Evolutionary conservation across 2,113 vertebrate species (phyloP).

Genomic region (Poicephalus meyeri): DNA sequence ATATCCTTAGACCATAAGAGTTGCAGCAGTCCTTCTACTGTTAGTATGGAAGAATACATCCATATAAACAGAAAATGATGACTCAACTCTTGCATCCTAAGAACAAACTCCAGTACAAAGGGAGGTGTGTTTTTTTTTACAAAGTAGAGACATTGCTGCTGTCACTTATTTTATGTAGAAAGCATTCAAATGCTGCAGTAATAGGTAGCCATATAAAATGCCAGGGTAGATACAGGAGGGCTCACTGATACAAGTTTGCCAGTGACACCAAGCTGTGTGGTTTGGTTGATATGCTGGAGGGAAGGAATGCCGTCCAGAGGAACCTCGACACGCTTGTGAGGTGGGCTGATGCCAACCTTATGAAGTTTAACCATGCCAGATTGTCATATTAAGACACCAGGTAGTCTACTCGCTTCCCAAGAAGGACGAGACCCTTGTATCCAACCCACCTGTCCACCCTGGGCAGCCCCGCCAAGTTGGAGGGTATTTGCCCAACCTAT

Average conservation of each 20-base stretch:
- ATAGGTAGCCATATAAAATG: background rate
- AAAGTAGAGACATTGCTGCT: background rate
- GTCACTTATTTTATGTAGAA: background rate
- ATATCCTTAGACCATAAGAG: background rate
- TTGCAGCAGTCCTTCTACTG: background rate
- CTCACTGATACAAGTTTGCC: background rate
- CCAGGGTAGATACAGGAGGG: background rate
- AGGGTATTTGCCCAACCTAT: no score
- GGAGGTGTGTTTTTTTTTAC: background rate
- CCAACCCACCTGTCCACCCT: no score
- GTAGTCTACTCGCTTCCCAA: no score
- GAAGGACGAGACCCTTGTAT: no score
- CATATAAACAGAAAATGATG: background rate
- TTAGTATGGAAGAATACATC: background rate
- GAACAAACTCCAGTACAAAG: background rate
- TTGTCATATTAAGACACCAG: no score
- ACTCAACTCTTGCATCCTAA: background rate
- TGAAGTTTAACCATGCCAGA: no score
- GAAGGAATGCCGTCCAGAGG: no score
- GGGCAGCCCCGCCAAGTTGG: no score
- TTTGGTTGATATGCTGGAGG: no score
- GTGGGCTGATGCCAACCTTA: no score
- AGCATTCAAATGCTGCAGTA: background rate
- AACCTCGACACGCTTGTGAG: no score
- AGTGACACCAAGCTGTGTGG: no score